Evolutionary conservation across 2,113 vertebrate genomes (phyloP), one percentile per base, ranked within the genome.

Genomic region (Atlantisia rogersi): DNA sequence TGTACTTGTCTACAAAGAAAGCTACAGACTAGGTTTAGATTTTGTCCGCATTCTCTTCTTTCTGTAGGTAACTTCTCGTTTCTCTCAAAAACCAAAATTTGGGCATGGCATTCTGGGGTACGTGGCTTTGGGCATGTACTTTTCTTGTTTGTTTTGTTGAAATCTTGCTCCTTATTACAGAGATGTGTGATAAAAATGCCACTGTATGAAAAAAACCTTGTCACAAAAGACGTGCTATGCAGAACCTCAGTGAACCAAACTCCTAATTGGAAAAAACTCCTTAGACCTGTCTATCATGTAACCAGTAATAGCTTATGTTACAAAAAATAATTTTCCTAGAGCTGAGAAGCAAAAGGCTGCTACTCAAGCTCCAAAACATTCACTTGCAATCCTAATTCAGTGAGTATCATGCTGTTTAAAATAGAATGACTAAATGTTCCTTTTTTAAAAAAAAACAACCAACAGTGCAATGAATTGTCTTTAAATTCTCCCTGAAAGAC

Each of bases 341-440:
- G 31, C 25, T 76, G 50, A 92, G 94, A 86, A 94, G 82, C 67
- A 84, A 88, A 95, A 91, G 88, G 82, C 65, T 93, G 78, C 89
- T 96, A 89, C 63, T 92, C 56, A 89, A 79, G 21, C 56, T 91
- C 62, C 70, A 92, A 92, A 84, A 83, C 35, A 56, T 48, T 85
- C 37, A 73, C 53, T 96, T 88, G 44, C 73, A 90, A 90, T 84
- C 78, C 83, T 84, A 83, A 93, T 90, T 95, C 77, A 95, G 53
- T 18, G 40, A 92, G 50, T 32, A 96, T 48, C 68, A 28, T 12
- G 44, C 71, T 92, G 85, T 79, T 97, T 92, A 87, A 96, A 97
- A 96, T 18, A 82, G 68, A 92, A 92, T 69, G 63, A 84, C 58
- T 88, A 92, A 86, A 76, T n/a, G 77, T 73, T 52, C 60, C 74